Base-by-base conservation (phyloP, 2,888 invertebrate genomes). In the Euclidia mi region DNA sequence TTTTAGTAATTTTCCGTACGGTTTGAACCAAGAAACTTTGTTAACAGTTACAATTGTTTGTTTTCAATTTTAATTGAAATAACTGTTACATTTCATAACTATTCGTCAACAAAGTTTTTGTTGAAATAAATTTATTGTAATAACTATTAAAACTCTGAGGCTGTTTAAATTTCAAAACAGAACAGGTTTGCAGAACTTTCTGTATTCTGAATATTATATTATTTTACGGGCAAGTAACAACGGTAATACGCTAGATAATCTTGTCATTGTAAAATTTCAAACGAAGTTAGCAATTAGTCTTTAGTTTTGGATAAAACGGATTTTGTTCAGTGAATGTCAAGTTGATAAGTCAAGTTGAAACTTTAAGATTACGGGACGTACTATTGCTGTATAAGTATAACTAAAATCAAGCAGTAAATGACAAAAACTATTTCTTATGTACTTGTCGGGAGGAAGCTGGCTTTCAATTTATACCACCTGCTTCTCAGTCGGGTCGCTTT, bases 41-140 rank as follows among this genome's bases (percentile, higher is more conserved):
- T 46, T 45, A 11, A 9, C 32, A 45, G 38, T 29, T 11, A 18
- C 50, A 68, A 31, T n/a, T 53, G 53, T 61, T 61, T 55, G 51
- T 40, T 38, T 56, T 28, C 14, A 50, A 56, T 58, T 65, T 52
- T 29, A 71, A 65, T 62, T 57, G 20, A 65, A 65, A 65, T 71
- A 38, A 32, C 43, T 38, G 18, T 43, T 31, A 32, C 29, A 56
- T 59, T 70, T 47, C 34, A 25, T 4, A 50, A 62, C 51, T 57
- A 46, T 0, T 44, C 25, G 44, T 43, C 32, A 71, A 53, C 43
- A 56, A 66, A 71, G 32, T 55, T 62, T n/a, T 47, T 12, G 40
- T 15, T 38, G 9, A 48, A 56, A 63, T 43, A 20, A 64, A 56
- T 57, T 25, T 52, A 43, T 15, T 37, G 35, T 31, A 12, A 14